Evolutionary conservation across 1,140 invertebrate genomes (phyloP).

Genomic region (Caligus rogercresseyi): DNA sequence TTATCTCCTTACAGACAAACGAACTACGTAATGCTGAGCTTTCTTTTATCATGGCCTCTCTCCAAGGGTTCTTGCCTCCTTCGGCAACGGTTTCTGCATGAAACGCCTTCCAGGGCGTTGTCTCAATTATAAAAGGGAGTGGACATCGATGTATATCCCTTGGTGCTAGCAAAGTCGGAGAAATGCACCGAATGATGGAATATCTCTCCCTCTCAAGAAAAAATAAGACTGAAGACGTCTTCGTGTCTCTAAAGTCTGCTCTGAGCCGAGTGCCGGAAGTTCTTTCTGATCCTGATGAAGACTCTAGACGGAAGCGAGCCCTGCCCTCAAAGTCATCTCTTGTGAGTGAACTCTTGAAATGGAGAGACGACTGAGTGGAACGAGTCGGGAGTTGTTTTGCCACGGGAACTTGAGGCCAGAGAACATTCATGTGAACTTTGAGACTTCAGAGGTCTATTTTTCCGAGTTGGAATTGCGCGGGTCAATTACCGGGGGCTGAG

Average conservation of each 20-base stretch:
- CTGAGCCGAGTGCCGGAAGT: neutral
- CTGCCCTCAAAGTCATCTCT: neutral
- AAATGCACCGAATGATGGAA: neutral
- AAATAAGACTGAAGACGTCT: neutral
- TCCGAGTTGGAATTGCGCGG: neutral
- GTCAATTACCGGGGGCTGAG: neutral
- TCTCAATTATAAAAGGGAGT: neutral
- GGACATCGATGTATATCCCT: neutral
- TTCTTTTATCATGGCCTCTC: neutral
- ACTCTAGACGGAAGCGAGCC: neutral
- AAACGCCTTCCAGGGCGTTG: neutral
- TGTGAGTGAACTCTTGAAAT: neutral
- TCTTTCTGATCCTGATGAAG: neutral
- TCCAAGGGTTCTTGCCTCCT: neutral
- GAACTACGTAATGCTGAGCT: neutral
- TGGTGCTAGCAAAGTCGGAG: neutral
- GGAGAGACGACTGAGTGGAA: neutral
- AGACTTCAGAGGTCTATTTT: neutral
- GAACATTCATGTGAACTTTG: neutral
- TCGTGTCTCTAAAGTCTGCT: neutral
- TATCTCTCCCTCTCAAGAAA: neutral
- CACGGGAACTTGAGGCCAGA: neutral
- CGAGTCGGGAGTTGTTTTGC: neutral
- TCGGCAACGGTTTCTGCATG: neutral
- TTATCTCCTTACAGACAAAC: too few species aligned